These are phyloP conservation scores for Geopemphigus sp. DNA, from an alignment of 1,140 invertebrate species.

Conservation along the genomic window DNA sequence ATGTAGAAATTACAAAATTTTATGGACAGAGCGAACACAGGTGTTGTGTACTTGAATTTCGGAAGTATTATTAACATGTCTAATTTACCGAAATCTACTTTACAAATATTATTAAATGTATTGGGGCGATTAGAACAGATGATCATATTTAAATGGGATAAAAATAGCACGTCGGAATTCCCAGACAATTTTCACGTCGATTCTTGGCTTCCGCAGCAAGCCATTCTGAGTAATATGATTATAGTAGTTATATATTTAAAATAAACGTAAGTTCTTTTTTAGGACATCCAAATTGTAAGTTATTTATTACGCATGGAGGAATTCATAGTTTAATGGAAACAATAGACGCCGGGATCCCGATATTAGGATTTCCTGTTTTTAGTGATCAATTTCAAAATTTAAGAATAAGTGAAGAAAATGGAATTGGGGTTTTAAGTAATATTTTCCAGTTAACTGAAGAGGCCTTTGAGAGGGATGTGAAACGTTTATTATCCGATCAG, in stretches of 20 bases:
- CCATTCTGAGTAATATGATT: slow-evolving; percentile 27
- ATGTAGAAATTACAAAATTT: slow-evolving; percentile 47
- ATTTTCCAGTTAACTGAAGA: slow-evolving; percentile 21
- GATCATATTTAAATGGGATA: slow-evolving; percentile 45
- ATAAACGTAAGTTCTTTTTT: not conserved
- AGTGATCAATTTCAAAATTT: slow-evolving; percentile 55
- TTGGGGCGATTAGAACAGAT: slow-evolving; percentile 10
- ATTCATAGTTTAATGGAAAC: slow-evolving; percentile 60
- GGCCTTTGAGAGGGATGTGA: not conserved
- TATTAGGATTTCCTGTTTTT: slow-evolving; percentile 59
- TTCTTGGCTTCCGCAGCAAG: slow-evolving; percentile 43
- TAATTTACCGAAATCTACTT: not conserved
- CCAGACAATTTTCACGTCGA: slow-evolving; percentile 44
- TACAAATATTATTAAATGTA: not conserved
- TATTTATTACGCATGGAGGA: slow-evolving; percentile 63
- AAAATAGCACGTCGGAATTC: not conserved
- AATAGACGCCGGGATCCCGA: slow-evolving; percentile 58
- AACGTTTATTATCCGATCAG: not conserved
- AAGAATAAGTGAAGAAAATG: not conserved
- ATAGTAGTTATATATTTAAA: not conserved
- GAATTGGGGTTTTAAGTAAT: not conserved
- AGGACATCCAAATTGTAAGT: slow-evolving; percentile 57
- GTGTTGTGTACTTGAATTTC: slow-evolving; percentile 53
- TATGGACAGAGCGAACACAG: slow-evolving; percentile 50
- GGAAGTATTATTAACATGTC: slow-evolving; percentile 49